Percentiles rank a stretch among this genome's conserved stretches.
These are phyloP conservation scores for Chondrilla cf. caribensis DNA, from an alignment of 37 sponge, comb jelly and placozoan genomes.

Conservation along the genomic window DNA sequence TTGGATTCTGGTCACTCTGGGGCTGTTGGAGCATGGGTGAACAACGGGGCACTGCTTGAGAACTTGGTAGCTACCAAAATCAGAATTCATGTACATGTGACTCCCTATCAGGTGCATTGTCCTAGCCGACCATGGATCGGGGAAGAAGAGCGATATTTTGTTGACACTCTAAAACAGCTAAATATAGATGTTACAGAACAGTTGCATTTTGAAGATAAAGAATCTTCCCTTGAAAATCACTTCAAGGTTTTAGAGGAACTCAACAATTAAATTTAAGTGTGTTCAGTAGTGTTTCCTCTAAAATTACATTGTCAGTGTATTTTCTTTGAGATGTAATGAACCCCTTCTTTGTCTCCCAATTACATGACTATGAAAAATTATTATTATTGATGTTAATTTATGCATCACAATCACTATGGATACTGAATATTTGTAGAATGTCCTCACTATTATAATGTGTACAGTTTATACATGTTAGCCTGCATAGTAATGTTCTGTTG, in stretches of 20 bases:
- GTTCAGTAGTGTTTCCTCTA: too few relatives aligned
- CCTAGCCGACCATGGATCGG: constrained; percentile 65
- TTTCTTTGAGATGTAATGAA: too few relatives aligned
- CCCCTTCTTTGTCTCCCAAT: too few relatives aligned
- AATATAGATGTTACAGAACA: constrained; percentile 48
- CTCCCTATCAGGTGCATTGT: constrained; percentile 77
- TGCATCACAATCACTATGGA: too few relatives aligned
- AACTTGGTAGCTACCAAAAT: constrained; percentile 29
- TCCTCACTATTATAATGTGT: too few relatives aligned
- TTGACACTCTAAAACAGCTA: constrained; percentile 38
- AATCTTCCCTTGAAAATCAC: constrained; percentile 64
- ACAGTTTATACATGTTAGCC: too few relatives aligned
- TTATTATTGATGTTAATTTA: too few relatives aligned
- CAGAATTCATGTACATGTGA: constrained; percentile 67
- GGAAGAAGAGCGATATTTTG: constrained; percentile 63
- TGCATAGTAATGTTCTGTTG: too few relatives aligned
- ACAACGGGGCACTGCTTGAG: constrained; percentile 38
- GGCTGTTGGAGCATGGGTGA: constrained; percentile 73
- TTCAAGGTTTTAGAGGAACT: constrained; percentile 70
- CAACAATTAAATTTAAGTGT: background rate
- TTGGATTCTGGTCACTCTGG: constrained; percentile 89
- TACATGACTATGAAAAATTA: too few relatives aligned
- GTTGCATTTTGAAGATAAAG: constrained; percentile 61
- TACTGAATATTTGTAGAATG: too few relatives aligned
- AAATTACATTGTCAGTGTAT: too few relatives aligned